Percentiles rank a stretch among this genome's conserved stretches.
phyloP scores from a whole-genome alignment of 1,140 invertebrate genomes.

The Sitobion miscanthi region DNA sequence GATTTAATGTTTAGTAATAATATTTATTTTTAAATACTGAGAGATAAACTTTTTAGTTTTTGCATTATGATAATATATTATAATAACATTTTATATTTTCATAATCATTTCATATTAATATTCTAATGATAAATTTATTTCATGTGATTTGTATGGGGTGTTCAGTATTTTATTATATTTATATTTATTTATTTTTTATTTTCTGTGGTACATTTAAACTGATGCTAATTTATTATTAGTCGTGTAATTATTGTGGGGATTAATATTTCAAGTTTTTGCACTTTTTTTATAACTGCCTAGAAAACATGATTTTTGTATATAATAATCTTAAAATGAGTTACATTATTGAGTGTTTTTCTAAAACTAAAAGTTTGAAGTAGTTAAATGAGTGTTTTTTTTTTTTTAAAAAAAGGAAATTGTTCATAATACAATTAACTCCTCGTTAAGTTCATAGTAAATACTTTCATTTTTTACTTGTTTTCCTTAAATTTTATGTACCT shows the following conservation, averaged over 20 bases:
- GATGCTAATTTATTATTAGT: not conserved
- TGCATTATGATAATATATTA: slow-evolving; percentile 9
- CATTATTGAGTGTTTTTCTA: slow-evolving; percentile 8
- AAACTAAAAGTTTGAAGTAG: not conserved
- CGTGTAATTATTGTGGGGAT: not conserved
- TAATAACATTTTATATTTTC: slow-evolving; percentile 46
- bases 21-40: slow-evolving; percentile 35
- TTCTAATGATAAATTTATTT: not conserved
- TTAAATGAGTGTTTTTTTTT: not conserved
- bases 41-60: slow-evolving; percentile 23
- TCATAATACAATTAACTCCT: slow-evolving; percentile 23
- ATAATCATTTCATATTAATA: slow-evolving; percentile 34
- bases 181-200: slow-evolving; percentile 14
- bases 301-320: slow-evolving; percentile 36
- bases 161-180: not conserved
- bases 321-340: slow-evolving; percentile 19
- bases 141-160: slow-evolving; percentile 31
- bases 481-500: slow-evolving; percentile 26
- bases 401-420: not conserved
- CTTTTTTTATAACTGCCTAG: slow-evolving; percentile 24
- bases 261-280: slow-evolving; percentile 42
- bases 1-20: slow-evolving; percentile 29
- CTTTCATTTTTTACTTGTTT: not conserved
- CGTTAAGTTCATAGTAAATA: slow-evolving; percentile 31
- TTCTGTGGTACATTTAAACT: not conserved